phyloP scores from a whole-genome alignment of 2,113 vertebrate genomes.

The Hypomesus transpacificus region DNA sequence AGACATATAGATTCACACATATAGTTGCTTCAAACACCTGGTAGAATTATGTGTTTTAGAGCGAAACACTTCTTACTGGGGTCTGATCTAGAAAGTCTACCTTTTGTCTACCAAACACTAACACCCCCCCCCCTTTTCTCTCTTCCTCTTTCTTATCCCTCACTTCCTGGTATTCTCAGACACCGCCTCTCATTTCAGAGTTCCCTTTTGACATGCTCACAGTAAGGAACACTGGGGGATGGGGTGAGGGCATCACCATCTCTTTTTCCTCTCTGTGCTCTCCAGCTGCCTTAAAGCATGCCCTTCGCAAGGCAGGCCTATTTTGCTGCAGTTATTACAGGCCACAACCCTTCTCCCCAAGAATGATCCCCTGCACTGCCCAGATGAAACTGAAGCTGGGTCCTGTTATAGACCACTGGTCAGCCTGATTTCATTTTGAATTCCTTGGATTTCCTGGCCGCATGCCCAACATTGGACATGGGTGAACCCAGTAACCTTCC shows the following conservation, averaged over 20 bases:
- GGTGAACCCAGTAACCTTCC: constrained; percentile 56
- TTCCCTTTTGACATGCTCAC: constrained; percentile 50
- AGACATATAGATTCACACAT: no score
- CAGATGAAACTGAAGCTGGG: constrained; percentile 58
- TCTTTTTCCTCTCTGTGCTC: neutral
- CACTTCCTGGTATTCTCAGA: constrained; percentile 38
- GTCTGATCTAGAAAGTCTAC: no score
- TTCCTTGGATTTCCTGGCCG: neutral
- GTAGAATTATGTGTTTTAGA: no score
- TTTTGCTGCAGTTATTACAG: constrained; percentile 67
- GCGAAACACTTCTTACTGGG: no score
- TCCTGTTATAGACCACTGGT: constrained; percentile 70
- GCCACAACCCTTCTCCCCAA: constrained; percentile 64
- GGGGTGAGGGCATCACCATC: constrained; percentile 29
- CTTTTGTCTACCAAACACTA: no score
- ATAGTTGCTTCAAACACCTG: no score
- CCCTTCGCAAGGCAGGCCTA: constrained; percentile 43
- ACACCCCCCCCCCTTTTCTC: constrained; percentile 26
- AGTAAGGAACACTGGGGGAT: constrained; percentile 44
- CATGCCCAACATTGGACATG: constrained; percentile 49
- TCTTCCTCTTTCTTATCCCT: constrained; percentile 30
- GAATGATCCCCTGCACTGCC: constrained; percentile 61
- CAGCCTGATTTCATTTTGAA: constrained; percentile 31
- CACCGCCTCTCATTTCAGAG: constrained; percentile 48
- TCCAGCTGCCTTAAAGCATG: constrained; percentile 55